Evolutionary conservation across 2,113 vertebrate species (phyloP).

Genomic region (Larimichthys polyactis): DNA sequence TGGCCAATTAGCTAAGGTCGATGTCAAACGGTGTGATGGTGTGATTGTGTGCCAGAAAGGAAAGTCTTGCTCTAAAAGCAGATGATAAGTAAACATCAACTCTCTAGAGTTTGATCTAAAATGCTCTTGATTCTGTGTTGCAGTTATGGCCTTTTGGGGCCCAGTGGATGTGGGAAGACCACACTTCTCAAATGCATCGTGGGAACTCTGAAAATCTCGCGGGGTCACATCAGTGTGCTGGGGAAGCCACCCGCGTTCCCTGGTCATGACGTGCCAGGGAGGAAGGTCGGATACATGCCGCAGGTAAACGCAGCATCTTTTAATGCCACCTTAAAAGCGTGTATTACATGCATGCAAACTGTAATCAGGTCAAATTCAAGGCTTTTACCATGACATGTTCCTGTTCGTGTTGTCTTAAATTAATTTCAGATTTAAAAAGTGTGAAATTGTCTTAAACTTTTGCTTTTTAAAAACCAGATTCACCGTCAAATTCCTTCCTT

Average conservation of each 20-base stretch:
- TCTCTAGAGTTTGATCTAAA: neutral
- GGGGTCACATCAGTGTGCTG: conserved; percentile 83
- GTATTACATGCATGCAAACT: no score
- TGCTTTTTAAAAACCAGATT: neutral
- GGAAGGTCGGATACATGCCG: conserved; percentile 87
- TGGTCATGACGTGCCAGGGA: conserved; percentile 84
- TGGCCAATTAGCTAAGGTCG: no score
- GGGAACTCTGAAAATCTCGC: conserved; percentile 85
- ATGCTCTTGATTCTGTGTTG: neutral
- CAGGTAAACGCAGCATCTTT: conserved; percentile 73
- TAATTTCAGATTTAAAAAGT: neutral
- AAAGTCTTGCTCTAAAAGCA: neutral
- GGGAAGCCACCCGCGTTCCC: conserved; percentile 85
- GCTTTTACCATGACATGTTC: no score
- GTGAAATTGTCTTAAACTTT: neutral
- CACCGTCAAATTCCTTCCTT: neutral
- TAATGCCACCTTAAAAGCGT: no score
- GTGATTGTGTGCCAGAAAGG: neutral
- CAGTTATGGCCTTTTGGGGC: conserved; percentile 86
- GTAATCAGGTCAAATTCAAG: no score
- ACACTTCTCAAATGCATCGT: conserved; percentile 87
- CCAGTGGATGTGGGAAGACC: conserved; percentile 88
- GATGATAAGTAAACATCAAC: neutral
- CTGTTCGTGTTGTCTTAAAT: neutral
- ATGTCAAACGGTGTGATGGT: neutral